Evolutionary conservation across 2,888 invertebrate genomes (phyloP).

Genomic region (Eristalis pertinax): DNA sequence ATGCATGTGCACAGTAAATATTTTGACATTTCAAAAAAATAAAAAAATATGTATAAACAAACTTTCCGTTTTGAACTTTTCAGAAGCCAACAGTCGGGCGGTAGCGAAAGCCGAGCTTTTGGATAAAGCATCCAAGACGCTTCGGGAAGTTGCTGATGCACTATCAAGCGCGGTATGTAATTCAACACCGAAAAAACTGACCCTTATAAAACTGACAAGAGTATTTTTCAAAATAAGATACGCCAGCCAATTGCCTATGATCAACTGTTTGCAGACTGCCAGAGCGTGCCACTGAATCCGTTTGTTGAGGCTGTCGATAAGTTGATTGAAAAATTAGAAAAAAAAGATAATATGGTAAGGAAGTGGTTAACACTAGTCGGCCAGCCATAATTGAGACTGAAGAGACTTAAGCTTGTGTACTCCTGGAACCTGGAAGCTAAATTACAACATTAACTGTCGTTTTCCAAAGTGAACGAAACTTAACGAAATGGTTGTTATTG

Average conservation of each 20-base stretch:
- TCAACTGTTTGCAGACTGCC: constrained; percentile 20
- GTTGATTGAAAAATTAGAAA: constrained; percentile 11
- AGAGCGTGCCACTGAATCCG: constrained; percentile 30
- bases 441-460: too few species aligned
- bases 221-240: not conserved
- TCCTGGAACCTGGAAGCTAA: too few species aligned
- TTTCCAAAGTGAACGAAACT: too few species aligned
- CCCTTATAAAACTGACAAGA: not conserved
- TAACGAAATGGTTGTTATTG: too few species aligned
- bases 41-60: not conserved
- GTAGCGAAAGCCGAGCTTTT: constrained; percentile 42
- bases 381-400: too few species aligned
- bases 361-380: not conserved
- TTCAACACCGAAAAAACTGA: too few species aligned
- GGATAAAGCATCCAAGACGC: constrained; percentile 39
- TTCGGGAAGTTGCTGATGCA: constrained; percentile 47
- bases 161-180: constrained; percentile 43
- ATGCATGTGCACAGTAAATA: too few species aligned
- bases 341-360: constrained; percentile 33
- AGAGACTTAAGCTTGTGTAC: too few species aligned
- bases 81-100: constrained; percentile 25
- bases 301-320: constrained; percentile 51
- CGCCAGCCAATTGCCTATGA: constrained; percentile 53
- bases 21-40: not conserved
- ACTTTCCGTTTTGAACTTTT: not conserved